phyloP scores from a whole-genome alignment of 2,113 vertebrate genomes.

The Percopsis transmontana region DNA sequence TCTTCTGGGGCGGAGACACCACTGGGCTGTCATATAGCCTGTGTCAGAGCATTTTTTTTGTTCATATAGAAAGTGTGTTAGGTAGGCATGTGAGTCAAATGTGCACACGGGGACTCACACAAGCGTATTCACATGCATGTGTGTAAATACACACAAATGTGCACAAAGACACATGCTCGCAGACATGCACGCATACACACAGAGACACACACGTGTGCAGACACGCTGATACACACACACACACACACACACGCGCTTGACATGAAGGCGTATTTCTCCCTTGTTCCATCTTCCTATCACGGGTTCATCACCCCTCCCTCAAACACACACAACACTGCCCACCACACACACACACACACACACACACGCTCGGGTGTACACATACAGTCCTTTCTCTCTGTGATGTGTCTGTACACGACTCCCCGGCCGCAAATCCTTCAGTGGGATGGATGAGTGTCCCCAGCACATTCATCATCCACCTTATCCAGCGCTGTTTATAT shows the following conservation, averaged over 20 bases:
- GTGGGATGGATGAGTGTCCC: conserved; percentile 80
- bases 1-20: conserved; percentile 44
- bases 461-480: conserved; percentile 80
- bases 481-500: conserved; percentile 82
- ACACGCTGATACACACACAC: conserved; percentile 15
- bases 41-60: conserved; percentile 7
- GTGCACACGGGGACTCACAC: neutral
- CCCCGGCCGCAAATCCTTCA: conserved; percentile 78
- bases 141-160: neutral
- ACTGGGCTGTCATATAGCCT: conserved; percentile 42
- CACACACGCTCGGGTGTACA: conserved; percentile 27
- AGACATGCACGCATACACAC: neutral
- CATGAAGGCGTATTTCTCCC: conserved; percentile 56
- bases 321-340: conserved; percentile 34
- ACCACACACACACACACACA: neutral
- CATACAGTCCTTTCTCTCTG: conserved; percentile 57
- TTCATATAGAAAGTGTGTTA: conserved; percentile 13
- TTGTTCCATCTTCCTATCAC: conserved; percentile 59
- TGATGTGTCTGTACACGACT: conserved; percentile 79
- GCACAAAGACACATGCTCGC: neutral
- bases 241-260: conserved; percentile 23
- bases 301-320: conserved; percentile 55
- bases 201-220: neutral
- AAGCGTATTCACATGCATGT: neutral
- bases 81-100: neutral